Conservation (phyloP, 2,113 vertebrate genomes). For the Callochromis pleurospilus region DNA sequence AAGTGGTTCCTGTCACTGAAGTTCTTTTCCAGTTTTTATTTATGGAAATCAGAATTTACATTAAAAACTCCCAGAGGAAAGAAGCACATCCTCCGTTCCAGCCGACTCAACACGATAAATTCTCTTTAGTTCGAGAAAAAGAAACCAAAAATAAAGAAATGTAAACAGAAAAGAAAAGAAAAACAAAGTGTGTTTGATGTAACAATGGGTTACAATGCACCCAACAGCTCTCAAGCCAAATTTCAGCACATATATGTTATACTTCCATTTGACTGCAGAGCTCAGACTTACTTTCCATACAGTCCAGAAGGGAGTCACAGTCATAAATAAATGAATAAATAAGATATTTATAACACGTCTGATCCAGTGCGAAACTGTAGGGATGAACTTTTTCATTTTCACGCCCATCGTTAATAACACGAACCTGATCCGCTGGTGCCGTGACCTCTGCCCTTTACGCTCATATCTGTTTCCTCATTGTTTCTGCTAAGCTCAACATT, state of each 20-base stretch:
- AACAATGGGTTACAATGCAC: neutral
- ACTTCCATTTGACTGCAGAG: rapidly evolving
- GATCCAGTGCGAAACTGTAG: neutral
- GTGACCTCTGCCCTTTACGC: neutral
- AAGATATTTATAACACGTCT: neutral
- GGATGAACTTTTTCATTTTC: rapidly evolving
- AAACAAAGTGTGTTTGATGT: neutral
- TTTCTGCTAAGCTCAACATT: neutral
- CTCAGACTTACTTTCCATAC: neutral
- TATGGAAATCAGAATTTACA: rapidly evolving
- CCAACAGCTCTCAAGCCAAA: neutral
- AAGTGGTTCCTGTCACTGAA: neutral
- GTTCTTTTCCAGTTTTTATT: neutral
- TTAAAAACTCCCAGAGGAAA: neutral
- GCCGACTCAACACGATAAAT: neutral
- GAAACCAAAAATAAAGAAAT: neutral
- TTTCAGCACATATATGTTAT: rapidly evolving
- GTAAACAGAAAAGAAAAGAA: neutral
- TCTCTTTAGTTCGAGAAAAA: rapidly evolving
- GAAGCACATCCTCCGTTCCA: rapidly evolving
- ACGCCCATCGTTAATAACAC: rapidly evolving
- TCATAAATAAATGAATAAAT: neutral
- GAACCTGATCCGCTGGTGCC: neutral
- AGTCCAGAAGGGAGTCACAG: rapidly evolving
- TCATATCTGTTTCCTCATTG: neutral